phyloP scores from a whole-genome alignment of 2,113 vertebrate genomes.

The Oplegnathus fasciatus region DNA sequence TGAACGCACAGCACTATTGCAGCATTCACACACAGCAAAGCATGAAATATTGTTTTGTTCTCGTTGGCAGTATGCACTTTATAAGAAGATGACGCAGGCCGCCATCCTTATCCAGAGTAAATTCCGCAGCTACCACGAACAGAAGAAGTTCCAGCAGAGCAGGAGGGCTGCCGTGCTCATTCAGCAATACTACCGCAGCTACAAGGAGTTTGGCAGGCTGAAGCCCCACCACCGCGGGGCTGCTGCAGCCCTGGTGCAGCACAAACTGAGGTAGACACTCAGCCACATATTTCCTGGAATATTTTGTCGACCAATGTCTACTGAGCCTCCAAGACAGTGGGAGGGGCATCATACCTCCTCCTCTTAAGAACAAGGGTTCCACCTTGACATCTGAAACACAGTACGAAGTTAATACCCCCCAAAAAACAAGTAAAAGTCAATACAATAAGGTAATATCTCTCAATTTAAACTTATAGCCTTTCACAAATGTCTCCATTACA shows the following conservation, averaged over 20 bases:
- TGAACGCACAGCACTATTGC: not conserved
- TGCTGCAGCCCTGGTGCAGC: slow-evolving; percentile 89
- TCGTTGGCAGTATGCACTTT: slow-evolving; percentile 96
- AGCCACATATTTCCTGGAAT: not conserved
- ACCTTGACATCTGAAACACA: not conserved
- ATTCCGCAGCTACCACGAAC: slow-evolving; percentile 98
- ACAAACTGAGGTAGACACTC: slow-evolving; percentile 84
- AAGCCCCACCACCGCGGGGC: slow-evolving; percentile 90
- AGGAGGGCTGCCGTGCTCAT: slow-evolving; percentile 95
- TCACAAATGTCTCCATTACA: not conserved
- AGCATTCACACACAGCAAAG: not conserved
- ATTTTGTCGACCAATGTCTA: not conserved
- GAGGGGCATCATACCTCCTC: not conserved
- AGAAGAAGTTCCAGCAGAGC: slow-evolving; percentile 99
- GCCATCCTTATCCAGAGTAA: slow-evolving; percentile 99
- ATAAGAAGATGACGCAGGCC: slow-evolving; percentile 99
- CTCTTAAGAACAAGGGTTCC: not conserved
- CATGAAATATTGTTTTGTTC: slow-evolving; percentile 16
- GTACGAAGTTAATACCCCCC: not conserved
- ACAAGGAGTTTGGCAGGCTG: slow-evolving; percentile 92
- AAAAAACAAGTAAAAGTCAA: not conserved
- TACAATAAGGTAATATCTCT: not conserved
- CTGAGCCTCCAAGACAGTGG: not conserved
- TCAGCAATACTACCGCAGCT: slow-evolving; percentile 98
- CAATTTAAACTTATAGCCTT: not conserved